Percentiles rank a stretch among this genome's conserved stretches.
Evolutionary conservation across 2,113 vertebrate species (phyloP).

Genomic region (Saccopteryx leptura): DNA sequence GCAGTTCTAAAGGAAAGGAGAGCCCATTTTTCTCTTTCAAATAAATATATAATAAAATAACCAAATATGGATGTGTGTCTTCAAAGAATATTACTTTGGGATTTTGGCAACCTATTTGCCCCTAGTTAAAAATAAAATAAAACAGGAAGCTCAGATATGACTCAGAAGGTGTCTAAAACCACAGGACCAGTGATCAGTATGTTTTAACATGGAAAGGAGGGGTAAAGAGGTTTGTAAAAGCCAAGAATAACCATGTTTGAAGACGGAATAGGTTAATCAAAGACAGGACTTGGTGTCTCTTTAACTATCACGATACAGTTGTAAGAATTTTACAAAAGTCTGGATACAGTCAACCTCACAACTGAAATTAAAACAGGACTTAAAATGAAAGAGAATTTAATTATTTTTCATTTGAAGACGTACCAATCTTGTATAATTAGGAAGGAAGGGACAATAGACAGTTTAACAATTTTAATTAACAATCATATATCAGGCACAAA

Average conservation of each 20-base stretch:
- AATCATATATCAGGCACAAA: not conserved
- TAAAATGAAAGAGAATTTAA: not conserved
- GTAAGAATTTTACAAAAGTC: not conserved
- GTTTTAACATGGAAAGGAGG: not conserved
- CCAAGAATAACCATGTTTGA: not conserved
- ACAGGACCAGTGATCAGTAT: not conserved
- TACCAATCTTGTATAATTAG: conserved; percentile 36
- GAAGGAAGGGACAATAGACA: not conserved
- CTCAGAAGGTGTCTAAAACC: not conserved
- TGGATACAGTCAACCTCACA: conserved; percentile 8
- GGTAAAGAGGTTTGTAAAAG: not conserved
- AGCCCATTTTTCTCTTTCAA: not conserved
- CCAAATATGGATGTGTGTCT: not conserved
- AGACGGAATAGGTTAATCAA: not conserved
- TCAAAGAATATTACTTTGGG: conserved; percentile 41
- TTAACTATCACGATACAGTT: not conserved
- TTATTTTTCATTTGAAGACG: conserved; percentile 14
- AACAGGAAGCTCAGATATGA: not conserved
- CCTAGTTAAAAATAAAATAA: conserved; percentile 66
- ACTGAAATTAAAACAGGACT: conserved; percentile 25
- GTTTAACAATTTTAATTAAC: not conserved
- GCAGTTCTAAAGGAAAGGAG: not conserved
- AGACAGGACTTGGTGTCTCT: not conserved
- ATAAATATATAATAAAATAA: conserved; percentile 2
- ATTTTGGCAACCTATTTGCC: not conserved